Evolutionary conservation across 2,797 vertebrate genomes (phyloP).

Genomic region (Botia kubotai): DNA sequence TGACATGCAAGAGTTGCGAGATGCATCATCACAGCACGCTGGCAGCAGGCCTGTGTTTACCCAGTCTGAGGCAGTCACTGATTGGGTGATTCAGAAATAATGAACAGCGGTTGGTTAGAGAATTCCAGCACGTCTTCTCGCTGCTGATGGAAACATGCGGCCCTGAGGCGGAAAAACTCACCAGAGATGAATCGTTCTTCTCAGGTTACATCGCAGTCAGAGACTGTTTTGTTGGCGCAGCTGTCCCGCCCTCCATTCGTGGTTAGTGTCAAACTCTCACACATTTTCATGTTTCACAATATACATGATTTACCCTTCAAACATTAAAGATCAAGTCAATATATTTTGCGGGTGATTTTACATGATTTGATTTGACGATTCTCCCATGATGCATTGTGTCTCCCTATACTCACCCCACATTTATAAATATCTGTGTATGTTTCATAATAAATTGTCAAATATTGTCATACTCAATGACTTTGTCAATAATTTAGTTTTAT

Average conservation of each 20-base stretch:
- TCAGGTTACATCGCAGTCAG: constrained; percentile 65
- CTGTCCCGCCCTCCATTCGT: constrained; percentile 58
- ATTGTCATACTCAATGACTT: no score
- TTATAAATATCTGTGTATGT: no score
- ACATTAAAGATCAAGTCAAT: neutral
- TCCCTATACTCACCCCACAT: neutral
- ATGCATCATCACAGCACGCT: neutral
- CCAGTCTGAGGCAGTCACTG: neutral
- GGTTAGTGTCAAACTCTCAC: constrained; percentile 28
- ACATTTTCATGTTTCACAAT: neutral
- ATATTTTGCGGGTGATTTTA: neutral
- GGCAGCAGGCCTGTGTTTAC: neutral
- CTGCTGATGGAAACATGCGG: constrained; percentile 71
- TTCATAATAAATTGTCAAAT: no score
- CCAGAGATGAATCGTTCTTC: constrained; percentile 67
- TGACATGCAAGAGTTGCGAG: neutral
- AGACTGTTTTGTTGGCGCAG: constrained; percentile 68
- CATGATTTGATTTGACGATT: neutral
- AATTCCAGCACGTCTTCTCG: constrained; percentile 69
- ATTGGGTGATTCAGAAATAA: neutral
- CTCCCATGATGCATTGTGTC: neutral
- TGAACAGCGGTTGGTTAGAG: constrained; percentile 36
- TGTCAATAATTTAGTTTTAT: no score
- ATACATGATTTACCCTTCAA: no score
- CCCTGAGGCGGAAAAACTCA: constrained; percentile 53